Conservation (phyloP, 2,113 vertebrate genomes). For the Apistogramma diplotaenia region DNA sequence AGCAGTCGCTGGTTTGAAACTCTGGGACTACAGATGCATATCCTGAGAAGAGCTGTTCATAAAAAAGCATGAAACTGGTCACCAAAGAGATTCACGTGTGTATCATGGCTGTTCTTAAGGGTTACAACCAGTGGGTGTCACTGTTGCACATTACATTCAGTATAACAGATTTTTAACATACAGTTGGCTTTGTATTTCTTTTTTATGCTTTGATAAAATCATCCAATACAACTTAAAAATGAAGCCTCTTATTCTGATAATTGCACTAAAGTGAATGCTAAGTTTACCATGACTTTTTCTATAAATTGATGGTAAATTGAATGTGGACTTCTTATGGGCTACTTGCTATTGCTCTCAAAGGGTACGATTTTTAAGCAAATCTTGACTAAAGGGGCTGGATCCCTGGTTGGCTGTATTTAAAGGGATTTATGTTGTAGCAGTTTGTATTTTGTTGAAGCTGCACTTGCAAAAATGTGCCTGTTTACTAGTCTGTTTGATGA, state of each 20-base stretch:
- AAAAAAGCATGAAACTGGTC: not conserved
- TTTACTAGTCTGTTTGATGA: slow-evolving; percentile 27
- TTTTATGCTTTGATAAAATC: slow-evolving; percentile 20
- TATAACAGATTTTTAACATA: not conserved
- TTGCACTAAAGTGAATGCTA: slow-evolving; percentile 56
- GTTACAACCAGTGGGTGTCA: slow-evolving; percentile 47
- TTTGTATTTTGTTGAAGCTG: slow-evolving; percentile 24
- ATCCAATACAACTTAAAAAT: slow-evolving; percentile 17
- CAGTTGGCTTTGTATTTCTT: not conserved
- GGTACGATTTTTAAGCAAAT: not conserved
- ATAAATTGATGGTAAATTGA: slow-evolving; percentile 33
- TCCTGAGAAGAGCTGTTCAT: slow-evolving; percentile 14
- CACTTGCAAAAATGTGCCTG: slow-evolving; percentile 51
- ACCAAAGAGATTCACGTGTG: slow-evolving; percentile 47
- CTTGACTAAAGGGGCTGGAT: slow-evolving; percentile 66
- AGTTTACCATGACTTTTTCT: slow-evolving; percentile 46
- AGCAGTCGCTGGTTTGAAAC: not conserved
- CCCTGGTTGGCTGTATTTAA: slow-evolving; percentile 39
- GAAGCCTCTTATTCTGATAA: slow-evolving; percentile 14
- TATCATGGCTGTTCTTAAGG: not conserved
- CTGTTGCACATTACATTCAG: slow-evolving; percentile 14
- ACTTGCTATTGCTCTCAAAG: not conserved
- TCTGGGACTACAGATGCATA: not conserved
- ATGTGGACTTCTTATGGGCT: slow-evolving; percentile 9
- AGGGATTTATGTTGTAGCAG: slow-evolving; percentile 31